These are phyloP conservation scores for Agapornis canus DNA, from an alignment of 2,797 vertebrate species.

Conservation along the genomic window DNA sequence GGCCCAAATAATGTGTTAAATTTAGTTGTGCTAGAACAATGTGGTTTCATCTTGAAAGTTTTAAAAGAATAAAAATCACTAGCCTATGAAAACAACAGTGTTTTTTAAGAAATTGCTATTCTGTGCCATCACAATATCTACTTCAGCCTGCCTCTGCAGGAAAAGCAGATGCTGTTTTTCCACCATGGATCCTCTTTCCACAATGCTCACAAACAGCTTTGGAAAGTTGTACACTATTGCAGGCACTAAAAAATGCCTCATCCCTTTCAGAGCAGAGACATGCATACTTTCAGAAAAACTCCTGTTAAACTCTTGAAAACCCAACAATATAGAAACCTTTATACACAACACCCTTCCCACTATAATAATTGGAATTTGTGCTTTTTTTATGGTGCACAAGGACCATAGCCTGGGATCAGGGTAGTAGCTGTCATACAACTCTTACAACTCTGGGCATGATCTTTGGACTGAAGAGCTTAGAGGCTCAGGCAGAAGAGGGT, in stretches of 20 bases:
- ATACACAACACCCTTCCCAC: not conserved
- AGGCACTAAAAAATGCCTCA: not conserved
- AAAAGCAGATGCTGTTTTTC: not conserved
- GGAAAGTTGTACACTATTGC: not conserved
- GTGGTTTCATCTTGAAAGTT: not conserved
- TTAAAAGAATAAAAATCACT: not conserved
- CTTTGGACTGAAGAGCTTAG: not conserved
- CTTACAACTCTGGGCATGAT: not conserved
- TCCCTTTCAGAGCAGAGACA: not conserved
- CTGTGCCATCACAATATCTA: not conserved
- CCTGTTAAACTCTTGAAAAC: not conserved
- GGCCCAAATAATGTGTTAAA: not conserved
- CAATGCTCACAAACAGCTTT: not conserved
- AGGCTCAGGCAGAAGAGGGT: not conserved
- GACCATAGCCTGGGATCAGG: not conserved
- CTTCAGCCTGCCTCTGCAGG: not conserved
- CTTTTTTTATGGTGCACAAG: not conserved
- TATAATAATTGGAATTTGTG: not conserved
- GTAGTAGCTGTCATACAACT: not conserved
- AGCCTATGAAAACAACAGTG: not conserved
- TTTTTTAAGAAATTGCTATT: not conserved
- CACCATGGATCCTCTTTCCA: not conserved
- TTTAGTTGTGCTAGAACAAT: not conserved
- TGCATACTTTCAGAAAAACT: not conserved
- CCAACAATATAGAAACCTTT: not conserved